Conservation (phyloP, 2,888 invertebrate genomes). For the Tholera decimalis region DNA sequence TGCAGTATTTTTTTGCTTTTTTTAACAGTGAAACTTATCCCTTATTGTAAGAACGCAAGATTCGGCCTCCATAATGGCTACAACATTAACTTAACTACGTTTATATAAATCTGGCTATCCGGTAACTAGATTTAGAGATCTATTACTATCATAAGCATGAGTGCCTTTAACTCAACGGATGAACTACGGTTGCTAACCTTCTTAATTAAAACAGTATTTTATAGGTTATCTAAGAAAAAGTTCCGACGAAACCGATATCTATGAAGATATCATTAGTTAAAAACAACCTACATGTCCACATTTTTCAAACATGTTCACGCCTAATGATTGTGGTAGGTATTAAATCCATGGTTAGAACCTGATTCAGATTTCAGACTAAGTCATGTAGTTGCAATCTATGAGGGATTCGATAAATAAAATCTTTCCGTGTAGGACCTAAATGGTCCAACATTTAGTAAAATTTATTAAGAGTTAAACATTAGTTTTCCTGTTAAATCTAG, state of each 20-base stretch:
- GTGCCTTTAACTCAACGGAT: too few relatives aligned
- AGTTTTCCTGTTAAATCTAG: constrained; percentile 22
- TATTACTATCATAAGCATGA: too few relatives aligned
- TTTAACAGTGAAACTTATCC: neutral
- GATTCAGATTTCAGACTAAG: neutral
- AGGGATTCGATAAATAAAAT: constrained; percentile 9
- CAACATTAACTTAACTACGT: too few relatives aligned
- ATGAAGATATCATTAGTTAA: too few relatives aligned
- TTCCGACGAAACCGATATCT: too few relatives aligned
- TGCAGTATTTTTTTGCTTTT: constrained; percentile 72
- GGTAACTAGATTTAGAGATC: too few relatives aligned
- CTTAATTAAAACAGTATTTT: too few relatives aligned
- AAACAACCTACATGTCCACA: neutral
- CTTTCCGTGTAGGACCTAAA: constrained; percentile 13
- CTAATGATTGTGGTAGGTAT: too few relatives aligned
- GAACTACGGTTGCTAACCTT: too few relatives aligned
- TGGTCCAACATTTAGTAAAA: neutral
- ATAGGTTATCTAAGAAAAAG: too few relatives aligned
- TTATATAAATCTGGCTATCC: too few relatives aligned
- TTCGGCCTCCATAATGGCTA: neutral
- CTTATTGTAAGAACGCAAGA: neutral
- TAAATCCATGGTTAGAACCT: neutral
- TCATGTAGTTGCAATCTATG: neutral
- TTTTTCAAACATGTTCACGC: too few relatives aligned
- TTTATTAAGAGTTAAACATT: constrained; percentile 22